Evolutionary conservation across 2,888 invertebrate species (phyloP).

Genomic region (Margaritifera margaritifera): DNA sequence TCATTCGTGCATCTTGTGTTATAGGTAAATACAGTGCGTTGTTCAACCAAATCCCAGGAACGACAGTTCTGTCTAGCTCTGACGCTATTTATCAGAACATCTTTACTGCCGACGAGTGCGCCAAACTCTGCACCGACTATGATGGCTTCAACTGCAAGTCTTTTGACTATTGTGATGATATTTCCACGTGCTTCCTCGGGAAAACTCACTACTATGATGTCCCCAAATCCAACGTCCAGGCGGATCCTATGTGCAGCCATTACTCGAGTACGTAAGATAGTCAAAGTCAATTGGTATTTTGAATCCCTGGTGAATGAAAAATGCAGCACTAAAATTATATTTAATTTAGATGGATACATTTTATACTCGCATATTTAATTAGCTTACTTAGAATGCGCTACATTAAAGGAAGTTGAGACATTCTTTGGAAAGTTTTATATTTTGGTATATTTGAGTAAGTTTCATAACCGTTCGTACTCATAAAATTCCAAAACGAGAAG

Average conservation of each 20-base stretch:
- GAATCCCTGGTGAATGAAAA: too few relatives aligned
- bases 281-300: not conserved
- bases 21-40: conserved; percentile 52
- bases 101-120: conserved; percentile 50
- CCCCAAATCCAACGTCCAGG: conserved; percentile 42
- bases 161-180: conserved; percentile 57
- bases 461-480: too few relatives aligned
- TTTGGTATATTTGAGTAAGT: too few relatives aligned
- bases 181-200: conserved; percentile 56
- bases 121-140: conserved; percentile 54
- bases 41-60: conserved; percentile 44
- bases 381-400: too few relatives aligned
- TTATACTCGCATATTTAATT: too few relatives aligned
- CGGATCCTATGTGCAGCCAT: conserved; percentile 52
- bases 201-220: conserved; percentile 50
- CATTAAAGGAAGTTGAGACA: too few relatives aligned
- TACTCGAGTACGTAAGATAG: conserved; percentile 52
- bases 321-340: too few relatives aligned
- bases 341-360: too few relatives aligned
- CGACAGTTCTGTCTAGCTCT: conserved; percentile 48
- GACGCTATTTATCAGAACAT: conserved; percentile 57
- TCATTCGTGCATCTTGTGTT: conserved; percentile 1
- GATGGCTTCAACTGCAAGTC: conserved; percentile 57
- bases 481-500: too few relatives aligned
- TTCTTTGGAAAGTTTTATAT: too few relatives aligned